Percentiles rank a stretch among this genome's conserved stretches.
Conservation (phyloP, 2,888 invertebrate species). For the Leucoma salicis region DNA sequence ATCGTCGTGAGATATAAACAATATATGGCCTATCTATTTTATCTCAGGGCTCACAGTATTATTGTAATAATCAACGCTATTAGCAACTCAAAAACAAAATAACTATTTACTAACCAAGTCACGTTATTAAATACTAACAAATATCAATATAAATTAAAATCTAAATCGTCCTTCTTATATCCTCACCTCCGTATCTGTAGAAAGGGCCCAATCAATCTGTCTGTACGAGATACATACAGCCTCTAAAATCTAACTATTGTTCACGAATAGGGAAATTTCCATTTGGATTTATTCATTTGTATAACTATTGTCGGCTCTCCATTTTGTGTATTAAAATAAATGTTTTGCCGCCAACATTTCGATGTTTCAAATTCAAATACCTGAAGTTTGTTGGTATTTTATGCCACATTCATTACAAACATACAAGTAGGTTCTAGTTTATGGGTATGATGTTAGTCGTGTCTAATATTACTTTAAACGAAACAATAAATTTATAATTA, state of each 20-base stretch:
- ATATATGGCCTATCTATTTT: conserved; percentile 12
- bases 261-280: conserved; percentile 79
- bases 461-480: neutral
- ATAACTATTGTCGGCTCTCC: conserved; percentile 74
- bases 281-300: conserved; percentile 82
- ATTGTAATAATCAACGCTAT: conserved; percentile 5
- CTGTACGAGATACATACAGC: conserved; percentile 80
- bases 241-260: conserved; percentile 81
- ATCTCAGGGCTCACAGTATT: conserved; percentile 8
- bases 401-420: too few species aligned
- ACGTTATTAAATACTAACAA: neutral
- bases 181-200: conserved; percentile 55
- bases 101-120: neutral
- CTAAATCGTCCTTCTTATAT: conserved; percentile 33
- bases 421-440: too few species aligned
- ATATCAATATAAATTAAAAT: neutral
- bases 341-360: conserved; percentile 45
- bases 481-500: conserved; percentile 25
- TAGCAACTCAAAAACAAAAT: conserved; percentile 7
- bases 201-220: conserved; percentile 80
- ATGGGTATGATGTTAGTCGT: conserved; percentile 9
- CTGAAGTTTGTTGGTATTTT: conserved; percentile 21
- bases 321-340: conserved; percentile 57
- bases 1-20: conserved; percentile 24
- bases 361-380: conserved; percentile 33